Conservation (phyloP, 2,888 invertebrate genomes). For the Meandrusa payeni region DNA sequence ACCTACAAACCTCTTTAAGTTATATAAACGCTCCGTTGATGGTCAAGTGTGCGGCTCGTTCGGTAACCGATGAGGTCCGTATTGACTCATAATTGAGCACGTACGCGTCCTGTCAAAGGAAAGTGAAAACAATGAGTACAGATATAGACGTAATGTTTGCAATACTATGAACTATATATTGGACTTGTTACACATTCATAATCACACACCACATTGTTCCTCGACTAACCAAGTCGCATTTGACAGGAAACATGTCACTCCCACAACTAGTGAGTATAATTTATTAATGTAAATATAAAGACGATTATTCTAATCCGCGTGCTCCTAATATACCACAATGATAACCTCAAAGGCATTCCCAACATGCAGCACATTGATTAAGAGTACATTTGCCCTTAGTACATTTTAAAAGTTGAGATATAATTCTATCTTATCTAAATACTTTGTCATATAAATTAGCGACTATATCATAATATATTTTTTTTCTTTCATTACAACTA, state of each 20-base stretch:
- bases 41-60: constrained; percentile 55
- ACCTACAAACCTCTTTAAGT: constrained; percentile 43
- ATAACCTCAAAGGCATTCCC: too few relatives aligned
- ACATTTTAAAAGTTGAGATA: too few relatives aligned
- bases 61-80: constrained; percentile 59
- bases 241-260: constrained; percentile 49
- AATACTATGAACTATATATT: constrained; percentile 78
- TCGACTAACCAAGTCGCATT: constrained; percentile 62
- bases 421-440: neutral
- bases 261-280: constrained; percentile 62
- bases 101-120: constrained; percentile 70
- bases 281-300: too few relatives aligned
- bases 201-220: constrained; percentile 59
- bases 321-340: too few relatives aligned
- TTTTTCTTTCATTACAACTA: neutral
- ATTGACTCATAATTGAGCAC: constrained; percentile 63
- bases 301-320: too few relatives aligned
- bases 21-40: constrained; percentile 63
- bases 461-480: neutral
- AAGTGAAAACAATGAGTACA: constrained; percentile 68
- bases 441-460: neutral
- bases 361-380: too few relatives aligned
- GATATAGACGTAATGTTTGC: constrained; percentile 70
- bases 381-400: too few relatives aligned
- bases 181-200: constrained; percentile 59